Conservation (phyloP, 2,888 invertebrate species). For the Melolontha melolontha region DNA sequence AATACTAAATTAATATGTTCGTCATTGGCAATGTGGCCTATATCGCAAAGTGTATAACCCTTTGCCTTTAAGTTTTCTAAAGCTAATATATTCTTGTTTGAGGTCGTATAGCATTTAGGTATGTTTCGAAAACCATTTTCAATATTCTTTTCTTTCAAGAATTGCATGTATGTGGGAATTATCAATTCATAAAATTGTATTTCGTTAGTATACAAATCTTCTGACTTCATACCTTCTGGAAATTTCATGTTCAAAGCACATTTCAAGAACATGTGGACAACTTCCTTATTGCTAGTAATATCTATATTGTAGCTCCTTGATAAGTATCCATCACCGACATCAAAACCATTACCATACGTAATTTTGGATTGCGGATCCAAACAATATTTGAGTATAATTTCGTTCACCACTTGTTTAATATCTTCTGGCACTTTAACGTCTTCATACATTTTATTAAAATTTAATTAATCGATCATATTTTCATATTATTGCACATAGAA, state of each 20-base stretch:
- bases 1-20: conserved; percentile 55
- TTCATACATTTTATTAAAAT: background rate
- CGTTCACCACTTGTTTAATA: conserved; percentile 10
- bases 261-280: conserved; percentile 34
- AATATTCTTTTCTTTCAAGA: conserved; percentile 25
- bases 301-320: conserved; percentile 26
- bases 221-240: background rate
- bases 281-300: conserved; percentile 4
- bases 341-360: conserved; percentile 11
- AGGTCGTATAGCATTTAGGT: conserved; percentile 43
- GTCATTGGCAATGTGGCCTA: conserved; percentile 53
- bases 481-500: background rate
- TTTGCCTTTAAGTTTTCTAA: conserved; percentile 54
- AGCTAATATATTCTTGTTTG: conserved; percentile 49
- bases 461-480: background rate
- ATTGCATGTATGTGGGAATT: conserved; percentile 25
- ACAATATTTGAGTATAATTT: conserved; percentile 6
- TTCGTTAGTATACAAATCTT: conserved; percentile 11
- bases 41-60: conserved; percentile 54
- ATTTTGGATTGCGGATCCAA: conserved; percentile 5
- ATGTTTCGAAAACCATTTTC: conserved; percentile 28
- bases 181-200: conserved; percentile 33
- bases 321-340: conserved; percentile 29
- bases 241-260: conserved; percentile 2
- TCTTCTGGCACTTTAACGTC: background rate